Percentiles rank a stretch among this genome's conserved stretches.
Evolutionary conservation across 1,140 invertebrate genomes (phyloP).

Genomic region (Phenacoccus solenopsis): DNA sequence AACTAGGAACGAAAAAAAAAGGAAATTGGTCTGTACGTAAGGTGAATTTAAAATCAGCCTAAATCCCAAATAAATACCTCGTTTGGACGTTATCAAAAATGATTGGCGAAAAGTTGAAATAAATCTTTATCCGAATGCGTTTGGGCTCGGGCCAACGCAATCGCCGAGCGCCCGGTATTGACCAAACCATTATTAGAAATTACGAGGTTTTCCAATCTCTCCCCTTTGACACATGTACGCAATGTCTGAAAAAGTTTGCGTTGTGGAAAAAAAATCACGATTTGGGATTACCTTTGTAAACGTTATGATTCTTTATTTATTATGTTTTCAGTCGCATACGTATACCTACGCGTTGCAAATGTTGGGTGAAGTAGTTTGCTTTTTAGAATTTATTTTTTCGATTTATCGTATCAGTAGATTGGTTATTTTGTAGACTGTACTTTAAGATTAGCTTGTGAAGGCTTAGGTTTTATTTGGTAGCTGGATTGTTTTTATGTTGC

Average conservation of each 20-base stretch:
- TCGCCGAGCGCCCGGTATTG: not conserved
- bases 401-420: too few species aligned
- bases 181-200: slow-evolving; percentile 2
- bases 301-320: too few species aligned
- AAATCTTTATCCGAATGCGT: not conserved
- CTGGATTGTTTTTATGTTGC: slow-evolving; percentile 33
- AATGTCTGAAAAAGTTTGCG: not conserved
- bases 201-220: not conserved
- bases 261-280: too few species aligned
- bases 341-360: too few species aligned
- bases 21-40: too few species aligned
- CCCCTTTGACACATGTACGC: not conserved
- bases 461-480: not conserved
- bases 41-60: not conserved
- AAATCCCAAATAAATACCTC: not conserved
- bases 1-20: too few species aligned
- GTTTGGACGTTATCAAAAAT: not conserved
- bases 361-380: too few species aligned
- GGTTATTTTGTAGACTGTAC: too few species aligned
- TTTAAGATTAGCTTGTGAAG: too few species aligned
- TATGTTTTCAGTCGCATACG: too few species aligned
- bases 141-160: not conserved
- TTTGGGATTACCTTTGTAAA: too few species aligned
- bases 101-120: not conserved
- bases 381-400: too few species aligned